Percentiles rank a stretch among this genome's conserved stretches.
These are phyloP conservation scores for Trogon surrucura DNA, from an alignment of 2,113 vertebrate species.

Conservation along the genomic window DNA sequence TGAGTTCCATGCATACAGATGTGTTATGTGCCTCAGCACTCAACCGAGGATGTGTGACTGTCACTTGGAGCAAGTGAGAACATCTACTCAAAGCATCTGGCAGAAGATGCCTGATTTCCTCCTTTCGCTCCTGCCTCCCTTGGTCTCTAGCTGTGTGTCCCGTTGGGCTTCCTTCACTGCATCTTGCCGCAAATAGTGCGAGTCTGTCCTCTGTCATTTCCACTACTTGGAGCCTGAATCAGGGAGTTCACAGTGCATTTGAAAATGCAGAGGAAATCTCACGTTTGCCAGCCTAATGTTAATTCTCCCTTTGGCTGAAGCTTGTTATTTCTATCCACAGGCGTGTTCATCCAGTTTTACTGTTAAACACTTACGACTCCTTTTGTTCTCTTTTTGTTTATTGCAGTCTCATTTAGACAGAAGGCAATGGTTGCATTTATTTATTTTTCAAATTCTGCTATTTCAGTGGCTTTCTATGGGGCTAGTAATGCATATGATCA, in stretches of 20 bases:
- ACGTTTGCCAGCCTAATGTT: not conserved
- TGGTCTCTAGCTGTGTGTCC: not conserved
- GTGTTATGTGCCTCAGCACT: not conserved
- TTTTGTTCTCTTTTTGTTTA: not conserved
- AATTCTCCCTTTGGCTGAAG: not conserved
- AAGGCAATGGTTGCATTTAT: not conserved
- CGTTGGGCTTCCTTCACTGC: not conserved
- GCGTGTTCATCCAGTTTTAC: not conserved
- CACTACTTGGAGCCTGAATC: not conserved
- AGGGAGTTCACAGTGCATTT: not conserved
- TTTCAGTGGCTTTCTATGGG: not conserved
- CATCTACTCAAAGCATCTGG: not conserved
- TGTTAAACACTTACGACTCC: not conserved
- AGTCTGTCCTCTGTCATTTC: not conserved
- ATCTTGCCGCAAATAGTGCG: not conserved
- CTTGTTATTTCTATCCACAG: not conserved
- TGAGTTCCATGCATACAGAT: not conserved
- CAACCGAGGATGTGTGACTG: not conserved
- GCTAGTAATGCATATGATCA: not conserved
- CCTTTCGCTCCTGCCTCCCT: not conserved
- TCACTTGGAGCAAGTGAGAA: not conserved
- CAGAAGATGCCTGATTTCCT: not conserved
- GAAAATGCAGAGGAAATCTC: not conserved
- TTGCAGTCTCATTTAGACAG: not conserved
- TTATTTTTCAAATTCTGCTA: not conserved